These are phyloP conservation scores for Cyrtorhinus lividipennis DNA, from an alignment of 1,140 invertebrate genomes.

Conservation along the genomic window DNA sequence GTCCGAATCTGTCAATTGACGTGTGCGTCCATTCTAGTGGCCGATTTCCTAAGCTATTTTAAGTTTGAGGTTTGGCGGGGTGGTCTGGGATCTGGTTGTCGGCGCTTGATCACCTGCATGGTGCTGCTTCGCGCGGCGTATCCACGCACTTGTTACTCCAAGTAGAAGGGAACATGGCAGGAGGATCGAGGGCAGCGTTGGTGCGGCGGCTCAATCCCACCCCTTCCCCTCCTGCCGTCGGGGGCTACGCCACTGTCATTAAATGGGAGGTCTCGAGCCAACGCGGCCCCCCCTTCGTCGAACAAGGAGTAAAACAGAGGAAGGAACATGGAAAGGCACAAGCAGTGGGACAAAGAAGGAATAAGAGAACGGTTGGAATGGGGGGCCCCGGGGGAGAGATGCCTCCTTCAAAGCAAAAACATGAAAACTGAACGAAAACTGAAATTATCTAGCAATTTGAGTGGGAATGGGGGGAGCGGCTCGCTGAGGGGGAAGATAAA, in stretches of 20 bases:
- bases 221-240: neutral
- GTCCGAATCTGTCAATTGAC: too few relatives aligned
- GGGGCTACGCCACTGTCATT: constrained; percentile 13
- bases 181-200: too few relatives aligned
- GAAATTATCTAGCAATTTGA: constrained; percentile 24
- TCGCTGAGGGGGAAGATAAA: constrained; percentile 16
- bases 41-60: too few relatives aligned
- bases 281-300: neutral
- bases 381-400: neutral
- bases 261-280: constrained; percentile 22
- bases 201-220: too few relatives aligned
- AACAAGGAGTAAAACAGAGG: constrained; percentile 8
- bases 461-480: constrained; percentile 16
- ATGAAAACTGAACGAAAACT: constrained; percentile 22
- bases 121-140: too few relatives aligned
- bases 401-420: constrained; percentile 6
- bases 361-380: too few relatives aligned
- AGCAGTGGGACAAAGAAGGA: constrained; percentile 14
- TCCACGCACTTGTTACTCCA: too few relatives aligned
- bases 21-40: too few relatives aligned
- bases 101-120: too few relatives aligned
- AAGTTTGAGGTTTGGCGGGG: too few relatives aligned
- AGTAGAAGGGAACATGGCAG: too few relatives aligned
- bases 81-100: too few relatives aligned
- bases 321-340: constrained; percentile 13